Percentiles rank a stretch among this genome's conserved stretches.
These are phyloP conservation scores for Saturnia japonica DNA, from an alignment of 2,888 invertebrate genomes.

Conservation along the genomic window DNA sequence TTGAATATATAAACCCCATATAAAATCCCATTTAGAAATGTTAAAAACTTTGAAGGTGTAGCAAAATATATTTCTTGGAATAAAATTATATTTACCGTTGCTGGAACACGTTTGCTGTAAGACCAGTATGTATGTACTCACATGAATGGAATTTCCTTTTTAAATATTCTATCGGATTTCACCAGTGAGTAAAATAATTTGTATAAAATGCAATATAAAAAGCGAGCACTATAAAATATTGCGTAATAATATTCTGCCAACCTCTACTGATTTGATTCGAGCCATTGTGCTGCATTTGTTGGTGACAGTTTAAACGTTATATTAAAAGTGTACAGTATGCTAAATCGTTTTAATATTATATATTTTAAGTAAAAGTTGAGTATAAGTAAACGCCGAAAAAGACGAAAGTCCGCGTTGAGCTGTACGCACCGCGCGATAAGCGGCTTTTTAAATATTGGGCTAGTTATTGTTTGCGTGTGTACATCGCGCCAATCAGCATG, in stretches of 20 bases:
- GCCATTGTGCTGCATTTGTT: constrained; percentile 7
- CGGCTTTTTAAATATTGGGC: no score
- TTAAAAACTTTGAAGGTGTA: neutral
- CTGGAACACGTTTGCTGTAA: neutral
- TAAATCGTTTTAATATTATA: constrained; percentile 6
- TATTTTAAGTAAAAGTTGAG: neutral
- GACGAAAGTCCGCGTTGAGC: no score
- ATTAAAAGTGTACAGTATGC: neutral
- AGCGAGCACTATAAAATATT: constrained; percentile 9
- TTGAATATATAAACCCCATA: no score
- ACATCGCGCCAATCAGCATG: no score
- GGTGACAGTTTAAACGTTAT: constrained; percentile 5
- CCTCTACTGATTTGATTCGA: constrained; percentile 1
- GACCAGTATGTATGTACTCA: neutral
- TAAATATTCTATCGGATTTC: neutral
- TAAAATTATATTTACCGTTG: neutral
- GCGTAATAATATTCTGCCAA: constrained; percentile 6
- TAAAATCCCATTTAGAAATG: neutral
- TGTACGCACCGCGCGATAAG: no score
- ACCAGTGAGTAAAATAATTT: neutral
- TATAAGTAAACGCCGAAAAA: no score
- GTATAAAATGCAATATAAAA: constrained; percentile 14
- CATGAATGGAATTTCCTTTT: neutral
- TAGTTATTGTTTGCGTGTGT: no score
- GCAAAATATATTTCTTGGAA: neutral